Base-by-base conservation (phyloP, 2,797 vertebrate species). In the Anolis apletophallus region DNA sequence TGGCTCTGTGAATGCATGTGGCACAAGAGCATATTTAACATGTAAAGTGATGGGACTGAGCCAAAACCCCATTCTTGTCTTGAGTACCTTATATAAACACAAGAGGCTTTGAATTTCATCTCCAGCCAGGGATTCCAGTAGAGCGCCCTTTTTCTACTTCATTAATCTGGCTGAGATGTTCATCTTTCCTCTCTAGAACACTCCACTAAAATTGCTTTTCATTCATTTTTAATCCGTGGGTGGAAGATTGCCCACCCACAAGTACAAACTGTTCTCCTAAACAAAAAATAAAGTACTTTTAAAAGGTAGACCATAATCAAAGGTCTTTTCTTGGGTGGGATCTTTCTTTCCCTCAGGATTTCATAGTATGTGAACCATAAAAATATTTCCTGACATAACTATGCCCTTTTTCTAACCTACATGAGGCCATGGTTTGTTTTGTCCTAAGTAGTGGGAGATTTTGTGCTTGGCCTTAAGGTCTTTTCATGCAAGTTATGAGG, bases 291-390 rank as follows among this genome's bases (percentile, higher is more conserved):
- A 36, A 59, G 74, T 46, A 77, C 40, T 17, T n/a, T 71, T 69
- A 26, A 89, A 67, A n/a, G 50, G 3, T 0, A 7, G 32, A n/a
- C 85, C 54, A 71, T 5, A 59, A 82, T 59, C 61, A 86, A 88
- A 91, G 77, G 55, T 57, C 75, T 0, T 0, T 71, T 77, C 50
- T 29, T 83, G 0, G 0, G 19, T 81, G 11, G 26, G 4, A 57
- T 5, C 67, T 23, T 78, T 59, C 55, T 72, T 68, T 83, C 83
- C 59, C 83, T 82, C 16, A 80, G 78, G 34, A 88, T 81, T 89
- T n/a, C 57, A 73, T 0, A 59, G 46, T 21, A 14, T 85, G 78
- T 79, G 36, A 80, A 80, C 84, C 69, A 85, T 0, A 1, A 76
- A 85, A 40, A 32, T 23, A 81, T 86, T 29, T 19, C 8, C 46